These are phyloP conservation scores for Onchidella celtica DNA, from an alignment of 2,888 invertebrate genomes.

Conservation along the genomic window DNA sequence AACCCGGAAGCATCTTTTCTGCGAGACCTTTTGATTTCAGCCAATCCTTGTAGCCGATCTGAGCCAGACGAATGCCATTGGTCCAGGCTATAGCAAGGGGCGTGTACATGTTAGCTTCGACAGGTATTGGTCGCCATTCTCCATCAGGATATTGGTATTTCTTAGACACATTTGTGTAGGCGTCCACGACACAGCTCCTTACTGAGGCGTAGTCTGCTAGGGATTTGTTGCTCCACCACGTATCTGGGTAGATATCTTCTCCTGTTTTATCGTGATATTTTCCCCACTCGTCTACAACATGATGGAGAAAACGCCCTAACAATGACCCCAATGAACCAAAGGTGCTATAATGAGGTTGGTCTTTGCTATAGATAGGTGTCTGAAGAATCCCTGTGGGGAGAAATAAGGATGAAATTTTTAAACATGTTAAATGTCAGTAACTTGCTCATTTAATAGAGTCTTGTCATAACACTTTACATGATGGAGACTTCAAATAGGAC, in stretches of 20 bases:
- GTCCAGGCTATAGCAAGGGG: constrained; percentile 47
- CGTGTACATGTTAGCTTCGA: constrained; percentile 16
- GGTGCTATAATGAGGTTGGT: constrained; percentile 69
- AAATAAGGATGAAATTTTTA: neutral
- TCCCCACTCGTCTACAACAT: constrained; percentile 72
- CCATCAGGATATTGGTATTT: constrained; percentile 9
- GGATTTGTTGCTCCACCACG: constrained; percentile 73
- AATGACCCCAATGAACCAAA: constrained; percentile 74
- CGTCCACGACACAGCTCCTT: constrained; percentile 62
- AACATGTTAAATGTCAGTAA: no score
- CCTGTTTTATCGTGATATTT: constrained; percentile 65
- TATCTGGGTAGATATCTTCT: constrained; percentile 46
- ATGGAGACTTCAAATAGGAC: no score
- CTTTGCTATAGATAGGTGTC: constrained; percentile 72
- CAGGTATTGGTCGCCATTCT: neutral
- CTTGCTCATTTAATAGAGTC: no score
- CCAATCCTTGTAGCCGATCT: constrained; percentile 70
- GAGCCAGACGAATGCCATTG: constrained; percentile 48
- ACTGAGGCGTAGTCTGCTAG: constrained; percentile 58
- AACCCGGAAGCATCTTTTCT: constrained; percentile 56
- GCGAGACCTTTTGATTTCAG: constrained; percentile 58
- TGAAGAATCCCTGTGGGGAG: constrained; percentile 66
- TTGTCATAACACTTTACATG: no score
- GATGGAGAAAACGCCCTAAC: constrained; percentile 67
- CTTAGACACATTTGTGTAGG: constrained; percentile 47